Conservation (phyloP, 2,888 invertebrate genomes). For the Salticus scenicus region DNA sequence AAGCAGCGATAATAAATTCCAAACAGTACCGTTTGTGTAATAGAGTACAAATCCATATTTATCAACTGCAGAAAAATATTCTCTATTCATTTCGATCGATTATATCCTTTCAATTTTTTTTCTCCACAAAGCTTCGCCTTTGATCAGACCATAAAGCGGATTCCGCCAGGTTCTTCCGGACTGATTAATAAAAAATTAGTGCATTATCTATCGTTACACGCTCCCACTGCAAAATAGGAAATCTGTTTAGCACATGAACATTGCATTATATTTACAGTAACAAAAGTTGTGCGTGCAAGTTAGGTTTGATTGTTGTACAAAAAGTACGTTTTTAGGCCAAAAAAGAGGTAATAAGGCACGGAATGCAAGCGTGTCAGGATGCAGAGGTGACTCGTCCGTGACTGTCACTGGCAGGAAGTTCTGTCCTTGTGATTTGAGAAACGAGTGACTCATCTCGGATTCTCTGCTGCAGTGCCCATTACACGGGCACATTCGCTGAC, state of each 20-base stretch:
- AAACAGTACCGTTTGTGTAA: no score
- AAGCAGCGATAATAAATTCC: no score
- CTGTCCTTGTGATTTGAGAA: conserved; percentile 62
- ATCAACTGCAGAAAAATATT: no score
- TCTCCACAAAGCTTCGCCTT: neutral
- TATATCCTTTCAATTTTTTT: neutral
- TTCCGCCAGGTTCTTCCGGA: neutral
- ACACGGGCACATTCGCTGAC: conserved; percentile 61
- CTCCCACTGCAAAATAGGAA: neutral
- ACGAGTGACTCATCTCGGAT: conserved; percentile 62
- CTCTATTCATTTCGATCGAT: no score
- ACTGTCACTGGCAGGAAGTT: conserved; percentile 63
- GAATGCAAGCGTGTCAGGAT: conserved; percentile 39
- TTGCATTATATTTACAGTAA: neutral
- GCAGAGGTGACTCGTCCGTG: conserved; percentile 54
- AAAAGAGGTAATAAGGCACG: conserved; percentile 27
- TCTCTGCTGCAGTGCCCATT: conserved; percentile 54
- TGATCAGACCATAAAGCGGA: neutral
- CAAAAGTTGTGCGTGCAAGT: conserved; percentile 28
- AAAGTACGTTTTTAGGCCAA: conserved; percentile 33
- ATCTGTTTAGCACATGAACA: neutral
- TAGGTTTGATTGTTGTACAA: neutral
- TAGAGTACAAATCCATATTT: no score
- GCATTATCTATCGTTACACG: neutral
- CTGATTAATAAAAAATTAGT: neutral